Evolutionary conservation across 2,888 invertebrate species (phyloP).

Genomic region (Eudemis profundana): DNA sequence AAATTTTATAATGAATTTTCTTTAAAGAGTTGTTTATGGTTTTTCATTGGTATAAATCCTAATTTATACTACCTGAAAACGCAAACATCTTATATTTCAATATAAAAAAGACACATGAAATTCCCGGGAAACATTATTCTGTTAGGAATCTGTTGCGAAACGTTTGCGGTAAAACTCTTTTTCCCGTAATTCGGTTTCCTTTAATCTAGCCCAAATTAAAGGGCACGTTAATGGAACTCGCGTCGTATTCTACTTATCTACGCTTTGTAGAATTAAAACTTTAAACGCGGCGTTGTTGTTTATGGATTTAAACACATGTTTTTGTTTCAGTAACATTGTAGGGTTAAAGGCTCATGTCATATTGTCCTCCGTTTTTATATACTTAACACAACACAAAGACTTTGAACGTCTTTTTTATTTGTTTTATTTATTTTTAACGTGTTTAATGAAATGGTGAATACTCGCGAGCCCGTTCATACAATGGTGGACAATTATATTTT

Average conservation of each 20-base stretch:
- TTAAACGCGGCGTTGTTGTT: background rate
- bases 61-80: background rate
- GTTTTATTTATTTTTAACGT: no score
- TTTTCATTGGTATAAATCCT: no score
- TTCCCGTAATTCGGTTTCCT: conserved; percentile 17
- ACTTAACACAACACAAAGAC: no score
- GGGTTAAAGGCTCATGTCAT: no score
- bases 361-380: no score
- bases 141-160: background rate
- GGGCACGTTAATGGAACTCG: conserved; percentile 11
- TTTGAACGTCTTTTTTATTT: no score
- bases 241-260: conserved; percentile 14
- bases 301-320: background rate
- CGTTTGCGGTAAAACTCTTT: conserved; percentile 1
- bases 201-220: conserved; percentile 13
- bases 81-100: background rate
- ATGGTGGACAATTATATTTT: no score
- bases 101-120: background rate
- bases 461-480: no score
- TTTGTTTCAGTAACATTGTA: background rate
- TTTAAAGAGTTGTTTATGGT: no score
- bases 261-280: background rate
- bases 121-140: background rate
- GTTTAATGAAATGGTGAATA: no score
- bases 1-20: no score